Conservation (phyloP, 2,113 vertebrate species). For the Cnemophilus loriae region DNA sequence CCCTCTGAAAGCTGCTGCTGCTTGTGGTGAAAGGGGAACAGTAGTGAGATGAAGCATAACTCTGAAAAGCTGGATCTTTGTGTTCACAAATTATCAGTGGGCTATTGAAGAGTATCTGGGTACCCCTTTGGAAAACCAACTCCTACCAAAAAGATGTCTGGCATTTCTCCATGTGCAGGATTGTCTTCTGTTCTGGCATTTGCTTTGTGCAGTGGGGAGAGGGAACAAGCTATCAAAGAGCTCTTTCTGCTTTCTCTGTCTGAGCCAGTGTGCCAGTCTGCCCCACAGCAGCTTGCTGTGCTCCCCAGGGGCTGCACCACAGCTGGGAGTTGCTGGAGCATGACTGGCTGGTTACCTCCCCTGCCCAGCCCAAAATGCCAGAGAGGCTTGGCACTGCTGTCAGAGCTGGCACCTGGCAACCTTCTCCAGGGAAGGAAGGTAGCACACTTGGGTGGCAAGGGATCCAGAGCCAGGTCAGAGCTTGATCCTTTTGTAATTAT, state of each 20-base stretch:
- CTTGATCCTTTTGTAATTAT: neutral
- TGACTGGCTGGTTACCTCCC: neutral
- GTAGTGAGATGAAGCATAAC: neutral
- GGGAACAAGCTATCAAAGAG: neutral
- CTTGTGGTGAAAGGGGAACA: neutral
- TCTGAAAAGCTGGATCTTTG: neutral
- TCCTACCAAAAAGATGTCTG: neutral
- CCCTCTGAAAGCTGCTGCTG: neutral
- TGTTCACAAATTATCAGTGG: neutral
- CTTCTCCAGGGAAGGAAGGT: neutral
- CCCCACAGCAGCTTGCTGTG: neutral
- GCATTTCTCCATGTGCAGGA: neutral
- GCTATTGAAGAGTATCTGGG: neutral
- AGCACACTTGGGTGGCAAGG: accelerated
- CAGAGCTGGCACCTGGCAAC: neutral
- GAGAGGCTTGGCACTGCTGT: neutral
- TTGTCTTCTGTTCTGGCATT: neutral
- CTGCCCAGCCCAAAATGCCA: neutral
- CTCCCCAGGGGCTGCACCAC: neutral
- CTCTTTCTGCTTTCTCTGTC: neutral
- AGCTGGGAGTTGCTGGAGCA: neutral
- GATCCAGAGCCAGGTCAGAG: neutral
- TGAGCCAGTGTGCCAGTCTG: neutral
- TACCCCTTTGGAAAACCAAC: neutral
- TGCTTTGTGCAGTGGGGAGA: neutral